phyloP scores from a whole-genome alignment of 1,140 invertebrate species.

The Cephus cinctus region DNA sequence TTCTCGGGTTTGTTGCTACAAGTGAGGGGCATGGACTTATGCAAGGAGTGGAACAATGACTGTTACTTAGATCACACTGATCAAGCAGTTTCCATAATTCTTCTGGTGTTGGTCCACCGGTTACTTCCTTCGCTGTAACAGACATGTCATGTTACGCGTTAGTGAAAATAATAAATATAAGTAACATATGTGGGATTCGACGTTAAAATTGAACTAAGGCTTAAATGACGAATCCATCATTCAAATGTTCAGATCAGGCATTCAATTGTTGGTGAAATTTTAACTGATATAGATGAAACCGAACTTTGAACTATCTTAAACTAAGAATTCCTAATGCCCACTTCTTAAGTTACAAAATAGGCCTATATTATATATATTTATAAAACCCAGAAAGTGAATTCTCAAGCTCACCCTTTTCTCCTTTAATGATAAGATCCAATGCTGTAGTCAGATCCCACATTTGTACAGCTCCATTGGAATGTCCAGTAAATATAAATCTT shows the following conservation, averaged over 20 bases:
- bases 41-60: constrained; percentile 80
- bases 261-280: too few relatives aligned
- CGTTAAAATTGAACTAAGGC: too few relatives aligned
- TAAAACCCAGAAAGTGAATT: too few relatives aligned
- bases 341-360: too few relatives aligned
- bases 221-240: too few relatives aligned
- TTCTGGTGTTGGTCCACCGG: constrained; percentile 85
- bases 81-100: constrained; percentile 89
- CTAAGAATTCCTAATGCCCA: too few relatives aligned
- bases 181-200: background rate
- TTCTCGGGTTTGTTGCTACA: constrained; percentile 60
- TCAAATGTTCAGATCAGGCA: too few relatives aligned
- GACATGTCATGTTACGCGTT: background rate
- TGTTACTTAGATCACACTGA: constrained; percentile 88
- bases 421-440: constrained; percentile 82
- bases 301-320: background rate
- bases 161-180: background rate
- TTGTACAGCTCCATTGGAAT: constrained; percentile 91
- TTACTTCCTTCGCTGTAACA: constrained; percentile 43
- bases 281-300: background rate
- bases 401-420: too few relatives aligned
- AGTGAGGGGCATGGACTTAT: constrained; percentile 77
- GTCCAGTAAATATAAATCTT: constrained; percentile 92
- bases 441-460: constrained; percentile 99
- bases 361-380: too few relatives aligned